Base-by-base conservation (phyloP, 2,797 vertebrate species). In the Tadarida brasiliensis region DNA sequence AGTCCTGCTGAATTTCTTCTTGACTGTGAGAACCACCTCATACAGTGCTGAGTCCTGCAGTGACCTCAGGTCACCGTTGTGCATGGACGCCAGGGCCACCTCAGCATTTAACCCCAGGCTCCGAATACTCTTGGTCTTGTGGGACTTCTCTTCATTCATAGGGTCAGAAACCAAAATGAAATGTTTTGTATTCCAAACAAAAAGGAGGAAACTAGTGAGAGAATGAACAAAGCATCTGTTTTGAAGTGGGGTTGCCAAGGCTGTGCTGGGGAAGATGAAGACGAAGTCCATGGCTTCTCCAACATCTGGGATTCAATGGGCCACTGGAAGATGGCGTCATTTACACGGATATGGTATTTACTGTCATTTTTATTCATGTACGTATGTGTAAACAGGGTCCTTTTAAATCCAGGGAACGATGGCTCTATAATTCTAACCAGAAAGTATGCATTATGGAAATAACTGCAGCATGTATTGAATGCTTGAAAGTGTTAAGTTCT, bases 371-470 rank as follows among this genome's bases (percentile, higher is more conserved):
- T 57, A n/a, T 20, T 84, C 74, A 61, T 26, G 11, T 15, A 61
- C 8, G 15, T 47, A 7, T 20, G 68, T 56, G 24, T 88, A 70
- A 63, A 57, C 56, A 16, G 94, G 71, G 16, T 30, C 2, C 22
- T 89, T 95, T 73, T 77, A 87, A 81, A 86, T 57, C 49, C 59
- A n/a, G 70, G 74, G 85, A 91, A 33, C 56, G n/a, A 74, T 14
- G 14, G 14, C 59, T 80, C 49, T 80, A 3, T 68, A 24, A 74
- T 81, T 91, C 47, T 82, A 71, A 74, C 71, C 39, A 73, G 73
- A 76, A 63, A 33, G 8, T 30, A 2, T 63, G 71, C 33, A 76
- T 30, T 93, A 83, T 87, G 81, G 80, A 84, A 73, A 44, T 51
- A 44, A 54, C 35, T 30, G 11, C 1, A 51, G 19, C 47, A 26